Base-by-base conservation (phyloP, 2,888 invertebrate genomes). In the Dascillus cervinus region DNA sequence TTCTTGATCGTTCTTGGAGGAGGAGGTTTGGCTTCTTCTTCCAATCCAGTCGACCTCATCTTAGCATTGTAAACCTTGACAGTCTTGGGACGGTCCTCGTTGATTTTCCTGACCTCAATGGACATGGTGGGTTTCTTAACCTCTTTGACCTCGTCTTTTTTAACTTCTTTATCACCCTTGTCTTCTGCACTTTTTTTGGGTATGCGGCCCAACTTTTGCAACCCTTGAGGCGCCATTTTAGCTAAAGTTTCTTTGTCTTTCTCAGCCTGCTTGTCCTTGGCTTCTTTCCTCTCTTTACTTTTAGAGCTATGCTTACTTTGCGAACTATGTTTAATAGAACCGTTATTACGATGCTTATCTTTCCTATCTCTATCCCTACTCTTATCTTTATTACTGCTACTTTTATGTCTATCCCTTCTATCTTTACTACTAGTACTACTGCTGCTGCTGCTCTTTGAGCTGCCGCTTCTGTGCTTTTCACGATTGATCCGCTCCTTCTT, bases 21-120 rank as follows among this genome's bases (percentile, higher is more conserved):
- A 8, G 90, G 86, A n/a, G 87, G 86, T 53, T 85, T 85, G 0
- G 80, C 75, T 66, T 86, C 88, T 61, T 91, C 90, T 56, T 86
- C 87, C 30, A 92, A 65, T 19, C 91, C 92, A 52, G 90, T 91
- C 27, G 89, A 89, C 45, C 94, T 77, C 69, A 92, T 90, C 66
- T 88, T 90, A 1, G 89, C 86, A 64, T 89, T 81, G 60, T 82
- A 89, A 9, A 86, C 84, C 73, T 92, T 94, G 1, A 91, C 92
- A 20, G 92, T 92, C 66, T 89, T 89, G 3, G 88, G 82, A 51
- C 90, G 70, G 30, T 69, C 77, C 29, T 78, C 74, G 44, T 78
- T 78, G 37, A 72, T 73, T 62, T 82, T 84, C 38, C 85, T 70
- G 32, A 81, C 77, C 70, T 87, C 87, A 47, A 87, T 84, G 0